A percentile compares a stretch with the other conserved stretches of the same genome.
phyloP scores from a whole-genome alignment of 2,888 invertebrate genomes.

The Neria commutata region DNA sequence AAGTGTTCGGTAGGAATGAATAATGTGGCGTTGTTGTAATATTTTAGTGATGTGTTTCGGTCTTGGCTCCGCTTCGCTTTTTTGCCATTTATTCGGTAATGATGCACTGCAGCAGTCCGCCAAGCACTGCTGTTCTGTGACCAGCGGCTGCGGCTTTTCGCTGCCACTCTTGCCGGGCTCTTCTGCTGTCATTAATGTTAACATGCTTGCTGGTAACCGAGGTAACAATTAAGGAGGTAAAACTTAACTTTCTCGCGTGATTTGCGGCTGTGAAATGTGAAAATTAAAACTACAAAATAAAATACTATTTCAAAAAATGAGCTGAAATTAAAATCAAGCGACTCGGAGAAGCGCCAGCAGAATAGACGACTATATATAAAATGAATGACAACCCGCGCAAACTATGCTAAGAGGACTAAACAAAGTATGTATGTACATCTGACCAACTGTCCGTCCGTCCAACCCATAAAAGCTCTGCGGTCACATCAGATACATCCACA shows the following conservation, averaged over 20 bases:
- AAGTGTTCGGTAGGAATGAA: background rate
- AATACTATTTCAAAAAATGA: background rate
- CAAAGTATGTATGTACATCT: too few species aligned
- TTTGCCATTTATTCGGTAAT: slow-evolving; percentile 24
- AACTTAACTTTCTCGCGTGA: slow-evolving; percentile 14
- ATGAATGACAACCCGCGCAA: too few species aligned
- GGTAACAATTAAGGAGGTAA: background rate
- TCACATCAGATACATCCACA: too few species aligned
- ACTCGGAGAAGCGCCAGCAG: too few species aligned
- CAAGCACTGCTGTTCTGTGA: background rate
- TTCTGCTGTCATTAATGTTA: background rate
- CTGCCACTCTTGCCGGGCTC: background rate
- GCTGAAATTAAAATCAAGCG: too few species aligned
- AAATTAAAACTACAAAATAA: background rate
- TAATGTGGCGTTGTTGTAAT: slow-evolving; percentile 51
- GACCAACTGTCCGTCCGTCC: too few species aligned
- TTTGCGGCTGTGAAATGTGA: slow-evolving; percentile 11
- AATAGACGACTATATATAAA: too few species aligned
- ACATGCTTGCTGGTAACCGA: background rate
- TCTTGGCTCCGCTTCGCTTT: background rate
- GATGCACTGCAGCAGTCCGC: slow-evolving; percentile 24
- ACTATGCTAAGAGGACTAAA: too few species aligned
- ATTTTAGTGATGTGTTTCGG: slow-evolving; percentile 43
- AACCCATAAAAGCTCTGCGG: too few species aligned
- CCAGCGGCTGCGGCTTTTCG: background rate